These are phyloP conservation scores for Troides helena DNA, from an alignment of 2,888 invertebrate genomes.

Conservation along the genomic window DNA sequence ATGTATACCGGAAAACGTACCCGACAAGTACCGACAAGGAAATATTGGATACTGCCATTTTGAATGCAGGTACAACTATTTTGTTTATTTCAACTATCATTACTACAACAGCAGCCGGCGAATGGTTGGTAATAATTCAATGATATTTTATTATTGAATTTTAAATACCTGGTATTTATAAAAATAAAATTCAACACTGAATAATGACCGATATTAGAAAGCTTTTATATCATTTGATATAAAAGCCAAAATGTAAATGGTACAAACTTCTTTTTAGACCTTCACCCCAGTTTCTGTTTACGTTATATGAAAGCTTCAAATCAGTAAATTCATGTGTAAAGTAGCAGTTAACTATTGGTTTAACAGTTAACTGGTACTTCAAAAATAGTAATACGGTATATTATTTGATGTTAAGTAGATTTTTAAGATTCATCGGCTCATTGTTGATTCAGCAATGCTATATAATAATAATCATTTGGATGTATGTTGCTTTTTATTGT, in stretches of 20 bases:
- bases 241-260: not conserved
- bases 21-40: slow-evolving; percentile 50
- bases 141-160: not conserved
- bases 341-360: not conserved
- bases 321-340: slow-evolving; percentile 2
- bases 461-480: not conserved
- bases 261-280: not conserved
- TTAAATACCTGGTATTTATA: not conserved
- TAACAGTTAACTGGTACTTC: not conserved
- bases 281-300: not conserved
- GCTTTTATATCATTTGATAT: not conserved
- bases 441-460: not conserved
- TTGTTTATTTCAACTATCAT: slow-evolving; percentile 16
- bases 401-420: not conserved
- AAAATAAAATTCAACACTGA: not conserved
- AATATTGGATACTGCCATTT: slow-evolving; percentile 44
- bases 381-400: not conserved
- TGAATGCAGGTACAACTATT: slow-evolving; percentile 25
- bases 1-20: slow-evolving; percentile 50
- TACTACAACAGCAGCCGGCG: not conserved
- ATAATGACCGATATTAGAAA: slow-evolving; percentile 11
- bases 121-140: not conserved
- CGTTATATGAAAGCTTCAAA: slow-evolving; percentile 1
- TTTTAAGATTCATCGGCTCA: not conserved
- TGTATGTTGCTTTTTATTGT: not conserved